Base-by-base conservation (phyloP, 2,113 vertebrate genomes). In the Poicephalus gulielmi region DNA sequence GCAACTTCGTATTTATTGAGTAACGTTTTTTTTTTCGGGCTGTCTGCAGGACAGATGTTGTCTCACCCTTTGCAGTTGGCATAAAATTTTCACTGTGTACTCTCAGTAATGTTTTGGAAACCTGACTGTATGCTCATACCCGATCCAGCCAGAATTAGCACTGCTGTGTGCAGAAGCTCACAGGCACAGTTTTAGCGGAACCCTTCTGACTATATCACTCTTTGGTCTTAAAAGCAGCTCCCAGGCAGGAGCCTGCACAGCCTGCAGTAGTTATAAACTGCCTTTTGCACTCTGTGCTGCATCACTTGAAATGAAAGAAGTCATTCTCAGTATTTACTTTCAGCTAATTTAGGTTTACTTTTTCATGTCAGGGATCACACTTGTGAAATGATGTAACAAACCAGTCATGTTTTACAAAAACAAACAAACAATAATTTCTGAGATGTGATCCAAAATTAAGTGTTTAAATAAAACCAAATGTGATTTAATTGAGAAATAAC, bases 381-480 rank as follows among this genome's bases (percentile, higher is more conserved):
- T 96, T 83, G 35, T 10, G 46, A 93, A 93, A 86, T 57, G 59
- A 91, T 75, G 71, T 25, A 93, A 78, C 63, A 69, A 50, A 80
- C 13, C 50, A 74, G 53, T 31, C 43, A n/a, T 9, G 55, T 68
- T 91, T 86, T 82, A 88, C 66, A 84, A 94, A 95, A 90, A 19
- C 93, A 95, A 96, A 83, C 69, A 80, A 83, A 79, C 66, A 93
- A 2, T 47, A 37, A 73, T 49, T 90, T 49, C 37, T 35, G 53
- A 85, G 52, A 79, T 59, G 53, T 37, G 77, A 90, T 47, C 59
- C 78, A 91, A 80, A 94, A 62, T 87, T 22, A 90, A 63, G 64
- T 31, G 23, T 59, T 83, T 90, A 80, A 95, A 81, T 77, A 96
- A 90, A 90, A 53, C 25, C 49, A 69, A 76, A n/a, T 74, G 46